Evolutionary conservation across 2,888 invertebrate species (phyloP).

Genomic region (Nowickia ferox): DNA sequence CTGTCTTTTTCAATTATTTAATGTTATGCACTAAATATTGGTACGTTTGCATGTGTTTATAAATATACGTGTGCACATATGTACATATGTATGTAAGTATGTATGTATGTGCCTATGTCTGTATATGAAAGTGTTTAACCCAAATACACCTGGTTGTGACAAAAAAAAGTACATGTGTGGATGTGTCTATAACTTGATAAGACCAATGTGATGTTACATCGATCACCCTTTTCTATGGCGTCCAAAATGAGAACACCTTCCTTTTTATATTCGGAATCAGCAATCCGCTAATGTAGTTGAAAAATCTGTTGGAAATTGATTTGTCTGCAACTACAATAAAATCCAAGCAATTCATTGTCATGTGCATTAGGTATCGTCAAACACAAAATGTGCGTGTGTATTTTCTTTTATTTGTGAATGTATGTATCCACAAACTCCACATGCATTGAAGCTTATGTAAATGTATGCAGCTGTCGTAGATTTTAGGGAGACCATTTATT

Average conservation of each 20-base stretch:
- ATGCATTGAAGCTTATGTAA: no score
- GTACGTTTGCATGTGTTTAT: neutral
- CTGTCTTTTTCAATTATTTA: constrained; percentile 19
- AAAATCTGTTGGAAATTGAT: constrained; percentile 48
- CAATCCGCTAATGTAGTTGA: neutral
- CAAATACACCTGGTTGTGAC: constrained; percentile 65
- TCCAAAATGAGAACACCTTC: constrained; percentile 12
- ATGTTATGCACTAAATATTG: neutral
- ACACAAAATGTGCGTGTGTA: neutral
- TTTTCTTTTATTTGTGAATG: neutral
- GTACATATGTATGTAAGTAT: neutral
- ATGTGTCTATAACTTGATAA: constrained; percentile 52
- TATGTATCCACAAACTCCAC: neutral
- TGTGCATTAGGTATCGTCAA: constrained; percentile 11
- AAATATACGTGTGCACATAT: no score
- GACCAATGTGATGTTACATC: neutral
- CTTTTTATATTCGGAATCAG: neutral
- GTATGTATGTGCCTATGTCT: neutral
- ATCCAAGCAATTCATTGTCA: constrained; percentile 12
- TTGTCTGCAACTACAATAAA: constrained; percentile 17
- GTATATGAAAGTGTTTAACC: constrained; percentile 66
- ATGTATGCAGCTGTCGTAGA: no score
- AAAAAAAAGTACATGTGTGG: constrained; percentile 29
- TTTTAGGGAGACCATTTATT: no score
- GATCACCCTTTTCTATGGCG: neutral